These are phyloP conservation scores for Aspidapion aeneum DNA, from an alignment of 2,888 invertebrate genomes.

Conservation along the genomic window DNA sequence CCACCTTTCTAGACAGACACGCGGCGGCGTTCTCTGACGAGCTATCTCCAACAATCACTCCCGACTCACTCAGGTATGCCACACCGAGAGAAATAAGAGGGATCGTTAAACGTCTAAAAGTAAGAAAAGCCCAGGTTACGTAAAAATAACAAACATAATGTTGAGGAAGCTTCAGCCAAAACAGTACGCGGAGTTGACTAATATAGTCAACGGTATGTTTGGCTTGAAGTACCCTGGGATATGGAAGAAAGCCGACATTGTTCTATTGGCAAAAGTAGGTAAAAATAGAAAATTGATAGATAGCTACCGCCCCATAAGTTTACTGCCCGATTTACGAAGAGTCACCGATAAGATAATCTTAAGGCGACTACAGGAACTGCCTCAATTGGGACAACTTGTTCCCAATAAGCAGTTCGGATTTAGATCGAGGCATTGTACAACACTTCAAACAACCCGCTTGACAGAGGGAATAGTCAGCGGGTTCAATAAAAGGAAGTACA, in stretches of 20 bases:
- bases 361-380: too few relatives aligned
- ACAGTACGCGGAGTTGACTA: constrained; percentile 1
- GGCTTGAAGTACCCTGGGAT: constrained; percentile 7
- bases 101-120: neutral
- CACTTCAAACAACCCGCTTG: constrained; percentile 3
- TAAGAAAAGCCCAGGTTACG: constrained; percentile 16
- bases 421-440: constrained; percentile 6
- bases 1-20: neutral
- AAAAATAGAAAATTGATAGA: constrained; percentile 9
- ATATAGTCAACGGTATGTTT: constrained; percentile 18
- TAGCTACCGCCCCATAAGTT: constrained; percentile 16
- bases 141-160: constrained; percentile 5
- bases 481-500: constrained; percentile 1
- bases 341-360: too few relatives aligned
- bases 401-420: constrained; percentile 20
- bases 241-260: constrained; percentile 17
- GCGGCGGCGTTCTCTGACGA: neutral
- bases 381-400: constrained; percentile 6
- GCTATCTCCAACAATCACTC: too few relatives aligned
- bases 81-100: neutral
- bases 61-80: neutral
- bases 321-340: too few relatives aligned
- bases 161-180: constrained; percentile 10
- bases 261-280: constrained; percentile 13
- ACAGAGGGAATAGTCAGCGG: too few relatives aligned